Evolutionary conservation across 1,140 invertebrate species (phyloP), one percentile per base, ranked within the genome.

Genomic region (Microplitis demolitor): DNA sequence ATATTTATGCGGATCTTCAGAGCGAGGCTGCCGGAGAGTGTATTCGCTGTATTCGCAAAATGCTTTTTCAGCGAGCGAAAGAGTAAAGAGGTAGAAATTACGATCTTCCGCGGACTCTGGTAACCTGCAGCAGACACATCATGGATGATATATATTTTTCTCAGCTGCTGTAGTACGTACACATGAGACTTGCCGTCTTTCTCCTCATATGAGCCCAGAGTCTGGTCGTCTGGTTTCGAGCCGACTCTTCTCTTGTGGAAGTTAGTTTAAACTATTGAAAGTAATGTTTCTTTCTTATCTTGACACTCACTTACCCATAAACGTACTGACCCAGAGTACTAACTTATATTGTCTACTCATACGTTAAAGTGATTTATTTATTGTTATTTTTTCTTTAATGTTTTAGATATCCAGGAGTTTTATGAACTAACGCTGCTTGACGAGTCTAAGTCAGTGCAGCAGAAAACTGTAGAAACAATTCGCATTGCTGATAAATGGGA

Each of bases 401-500:
- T 92, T 93, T 16, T 92, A 98, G 97, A 99, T 91, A 98, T 99
- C 82, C 97, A 99, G 91, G 97, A 99, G 87, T 98, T 99, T 88
- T 99, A 98, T 88, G 97, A 99, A 89, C 90, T 97, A 76, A 98
- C 97, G 61, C 90, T 99, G 73, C 90, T 98, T 80, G 97, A 98
- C 89, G 97, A 98, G 84, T 95, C 92, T 60, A 98, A 98, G 89
- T 94, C 94, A 66, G 91, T 96, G 72, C 95, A 98, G 84, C 95
- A 98, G 89, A 98, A 98, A 88, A 97, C 96, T 68, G 93, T 93
- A 34, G 97, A 98, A 88, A 98, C 97, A 39, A 92, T 98, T 78
- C 93, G 96, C 81, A 97, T 98, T 83, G 97, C 97, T 69, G 96
- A 95, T 82, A 97, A 97, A 89, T 98, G 97, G 96, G 96, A 97